Conservation (phyloP, 1,140 invertebrate species). For the Drosophila guanche region DNA sequence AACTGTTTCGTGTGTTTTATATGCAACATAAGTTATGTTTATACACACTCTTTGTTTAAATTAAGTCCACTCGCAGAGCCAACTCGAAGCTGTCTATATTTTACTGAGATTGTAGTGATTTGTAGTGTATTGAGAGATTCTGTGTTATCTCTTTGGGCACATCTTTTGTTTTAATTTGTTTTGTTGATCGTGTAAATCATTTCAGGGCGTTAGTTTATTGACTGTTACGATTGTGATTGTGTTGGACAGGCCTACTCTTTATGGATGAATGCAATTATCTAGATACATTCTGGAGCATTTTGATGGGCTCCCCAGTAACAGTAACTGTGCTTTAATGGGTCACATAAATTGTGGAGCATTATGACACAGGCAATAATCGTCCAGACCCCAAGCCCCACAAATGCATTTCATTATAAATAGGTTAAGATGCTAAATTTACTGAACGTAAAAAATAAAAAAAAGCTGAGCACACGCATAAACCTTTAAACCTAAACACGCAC, state of each 20-base stretch:
- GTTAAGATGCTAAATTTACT: conserved; percentile 78
- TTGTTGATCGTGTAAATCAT: conserved; percentile 44
- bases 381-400: conserved; percentile 14
- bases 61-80: background rate
- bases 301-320: conserved; percentile 45
- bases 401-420: conserved; percentile 80
- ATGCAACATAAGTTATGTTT: conserved; percentile 24
- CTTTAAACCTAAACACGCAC: conserved; percentile 80
- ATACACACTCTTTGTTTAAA: conserved; percentile 4
- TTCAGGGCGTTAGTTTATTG: conserved; percentile 64
- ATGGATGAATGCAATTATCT: conserved; percentile 57
- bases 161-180: conserved; percentile 50
- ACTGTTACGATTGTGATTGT: conserved; percentile 10
- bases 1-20: conserved; percentile 33
- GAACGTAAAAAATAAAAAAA: conserved; percentile 67
- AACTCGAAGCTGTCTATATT: background rate
- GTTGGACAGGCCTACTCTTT: background rate
- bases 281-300: conserved; percentile 31
- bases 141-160: conserved; percentile 33
- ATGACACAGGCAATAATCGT: conserved; percentile 54
- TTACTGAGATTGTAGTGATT: background rate
- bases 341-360: conserved; percentile 70
- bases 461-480: conserved; percentile 52
- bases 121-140: conserved; percentile 14
- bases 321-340: conserved; percentile 75